Evolutionary conservation across 23 tunicate species (phyloP), one percentile per base, ranked within the genome.

Genomic region (Corella eumyota): DNA sequence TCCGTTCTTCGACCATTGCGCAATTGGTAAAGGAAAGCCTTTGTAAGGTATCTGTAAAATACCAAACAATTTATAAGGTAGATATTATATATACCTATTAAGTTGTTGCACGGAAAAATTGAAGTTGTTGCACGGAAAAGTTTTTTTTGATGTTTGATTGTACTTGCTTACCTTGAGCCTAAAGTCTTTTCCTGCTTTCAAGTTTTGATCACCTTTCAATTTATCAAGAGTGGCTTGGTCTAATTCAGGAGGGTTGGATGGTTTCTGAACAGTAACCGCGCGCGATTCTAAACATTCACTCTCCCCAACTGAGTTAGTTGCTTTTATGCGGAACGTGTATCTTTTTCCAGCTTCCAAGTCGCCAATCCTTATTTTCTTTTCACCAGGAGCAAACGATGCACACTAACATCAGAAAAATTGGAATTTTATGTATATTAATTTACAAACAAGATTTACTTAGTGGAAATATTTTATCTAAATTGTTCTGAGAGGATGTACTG

Each of bases 1-100:
- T 30, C 96, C 96, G 48, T 88, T 74, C 57, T 88, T 88, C 23
- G 88, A 51, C 96, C 96, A 88, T 30, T 67, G 75, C 30, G 96
- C 96, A 27, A 88, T 67, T 15, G 96, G 96, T 5, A 78, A 69
- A 5, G 96, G 96, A 51, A 69, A 83, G 3, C 96, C 96, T 23
- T 30, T 60, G 68, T 62, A 88, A 28, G 96, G 96, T 66, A 88
- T 72, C 96, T 88, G 54, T 9, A 69, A 20, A 34, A 69, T 11
- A 65, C 23, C n/a, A n/a, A n/a, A n/a, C n/a, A n/a, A n/a, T 13
- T 54, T 54, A 17, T 54, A 54, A 54, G n/a, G n/a, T n/a, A n/a
- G n/a, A n/a, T n/a, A n/a, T n/a, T n/a, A n/a, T n/a, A n/a, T n/a
- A n/a, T n/a, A n/a, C n/a, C n/a, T n/a, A n/a, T n/a, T n/a, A n/a